Percentiles rank a stretch among this genome's conserved stretches.
Evolutionary conservation across 2,888 invertebrate species (phyloP).

Genomic region (Pinctada fucata): DNA sequence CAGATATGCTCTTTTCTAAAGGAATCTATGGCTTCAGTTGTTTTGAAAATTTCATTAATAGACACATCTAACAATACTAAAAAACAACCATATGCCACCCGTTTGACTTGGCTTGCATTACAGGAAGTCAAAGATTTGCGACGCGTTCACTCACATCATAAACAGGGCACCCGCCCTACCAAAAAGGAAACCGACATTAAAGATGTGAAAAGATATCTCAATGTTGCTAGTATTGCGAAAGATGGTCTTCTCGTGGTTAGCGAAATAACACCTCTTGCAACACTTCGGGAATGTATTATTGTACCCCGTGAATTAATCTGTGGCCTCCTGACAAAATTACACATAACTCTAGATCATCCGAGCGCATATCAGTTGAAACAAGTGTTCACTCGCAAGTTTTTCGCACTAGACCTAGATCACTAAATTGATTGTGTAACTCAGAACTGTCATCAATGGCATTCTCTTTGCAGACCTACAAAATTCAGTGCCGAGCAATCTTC

Average conservation of each 20-base stretch:
- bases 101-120: background rate
- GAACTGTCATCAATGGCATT: background rate
- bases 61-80: background rate
- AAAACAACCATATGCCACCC: background rate
- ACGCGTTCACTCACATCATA: background rate
- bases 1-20: background rate
- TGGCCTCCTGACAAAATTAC: background rate
- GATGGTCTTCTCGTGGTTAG: background rate
- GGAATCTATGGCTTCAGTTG: background rate
- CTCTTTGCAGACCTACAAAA: background rate
- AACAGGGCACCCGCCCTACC: background rate
- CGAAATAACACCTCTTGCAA: background rate
- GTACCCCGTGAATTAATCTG: background rate
- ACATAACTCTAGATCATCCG: background rate
- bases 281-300: background rate
- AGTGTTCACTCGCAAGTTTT: background rate
- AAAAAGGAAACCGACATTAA: slow-evolving; percentile 1
- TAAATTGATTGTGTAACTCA: background rate
- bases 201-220: background rate
- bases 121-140: background rate
- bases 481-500: background rate
- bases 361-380: background rate
- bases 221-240: background rate
- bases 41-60: background rate
- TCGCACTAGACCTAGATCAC: background rate